Conservation (phyloP, 2,888 invertebrate genomes). For the Hyles lineata region DNA sequence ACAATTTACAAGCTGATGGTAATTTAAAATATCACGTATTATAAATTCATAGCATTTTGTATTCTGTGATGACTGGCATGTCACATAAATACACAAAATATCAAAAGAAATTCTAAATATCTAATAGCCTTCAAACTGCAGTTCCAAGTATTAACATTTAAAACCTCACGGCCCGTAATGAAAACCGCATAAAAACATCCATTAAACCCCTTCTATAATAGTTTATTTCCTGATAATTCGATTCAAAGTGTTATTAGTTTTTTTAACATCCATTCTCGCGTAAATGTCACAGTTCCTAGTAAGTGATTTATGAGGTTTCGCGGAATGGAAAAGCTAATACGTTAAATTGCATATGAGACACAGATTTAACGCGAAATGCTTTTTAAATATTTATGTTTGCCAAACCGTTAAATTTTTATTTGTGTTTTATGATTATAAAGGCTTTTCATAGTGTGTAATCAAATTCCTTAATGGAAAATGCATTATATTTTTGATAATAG, state of each 20-base stretch:
- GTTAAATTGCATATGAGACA: neutral
- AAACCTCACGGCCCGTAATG: neutral
- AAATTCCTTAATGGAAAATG: too few species aligned
- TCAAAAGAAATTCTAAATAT: too few species aligned
- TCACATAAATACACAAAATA: too few species aligned
- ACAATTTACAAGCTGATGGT: too few species aligned
- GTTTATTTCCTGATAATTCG: slow-evolving; percentile 6
- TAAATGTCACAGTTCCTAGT: neutral
- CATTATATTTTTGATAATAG: too few species aligned
- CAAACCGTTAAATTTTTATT: neutral
- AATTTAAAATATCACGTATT: too few species aligned
- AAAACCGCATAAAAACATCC: slow-evolving; percentile 3
- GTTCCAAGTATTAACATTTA: too few species aligned
- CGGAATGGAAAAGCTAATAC: neutral
- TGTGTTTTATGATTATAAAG: too few species aligned
- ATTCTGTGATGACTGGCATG: too few species aligned
- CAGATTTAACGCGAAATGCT: neutral
- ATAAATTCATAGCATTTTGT: too few species aligned
- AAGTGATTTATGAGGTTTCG: neutral
- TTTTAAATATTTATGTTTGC: neutral
- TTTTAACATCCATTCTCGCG: neutral
- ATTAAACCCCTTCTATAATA: slow-evolving; percentile 3
- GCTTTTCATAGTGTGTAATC: too few species aligned
- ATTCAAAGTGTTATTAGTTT: neutral
- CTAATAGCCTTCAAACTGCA: too few species aligned